Conservation (phyloP, 2,797 vertebrate genomes). For the Malacoraja senta region DNA sequence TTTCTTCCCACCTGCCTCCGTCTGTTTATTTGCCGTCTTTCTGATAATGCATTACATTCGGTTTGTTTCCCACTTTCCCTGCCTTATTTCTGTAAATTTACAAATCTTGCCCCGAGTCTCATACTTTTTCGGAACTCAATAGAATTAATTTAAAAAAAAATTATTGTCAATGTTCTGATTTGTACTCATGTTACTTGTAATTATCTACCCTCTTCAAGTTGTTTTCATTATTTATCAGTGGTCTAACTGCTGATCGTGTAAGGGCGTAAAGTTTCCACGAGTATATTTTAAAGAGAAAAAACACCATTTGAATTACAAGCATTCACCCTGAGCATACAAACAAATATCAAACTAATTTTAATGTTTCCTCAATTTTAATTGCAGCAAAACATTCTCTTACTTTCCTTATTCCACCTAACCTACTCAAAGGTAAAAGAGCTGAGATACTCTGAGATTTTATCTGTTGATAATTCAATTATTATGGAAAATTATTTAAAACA, state of each 20-base stretch:
- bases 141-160: not conserved
- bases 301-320: conserved; percentile 25
- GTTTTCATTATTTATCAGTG: conserved; percentile 31
- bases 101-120: not conserved
- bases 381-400: not conserved
- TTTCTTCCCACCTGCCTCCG: not conserved
- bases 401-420: conserved; percentile 49
- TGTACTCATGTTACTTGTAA: conserved; percentile 23
- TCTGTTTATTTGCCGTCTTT: not conserved
- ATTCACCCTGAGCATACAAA: conserved; percentile 14
- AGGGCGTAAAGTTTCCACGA: conserved; percentile 18
- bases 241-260: conserved; percentile 30
- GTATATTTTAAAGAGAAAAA: conserved; percentile 30
- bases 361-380: conserved; percentile 33
- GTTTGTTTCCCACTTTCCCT: not conserved
- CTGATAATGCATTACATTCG: not conserved
- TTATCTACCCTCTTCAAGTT: not conserved
- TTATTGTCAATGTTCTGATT: not conserved
- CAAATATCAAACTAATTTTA: conserved; percentile 34
- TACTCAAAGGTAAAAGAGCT: conserved; percentile 52
- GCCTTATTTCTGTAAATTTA: not conserved
- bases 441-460: conserved; percentile 59
- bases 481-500: conserved; percentile 89
- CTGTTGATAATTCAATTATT: conserved; percentile 88
- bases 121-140: not conserved